Percentiles rank a stretch among this genome's conserved stretches.
Evolutionary conservation across 1,140 invertebrate genomes (phyloP).

Genomic region (Nautilus pompilius): DNA sequence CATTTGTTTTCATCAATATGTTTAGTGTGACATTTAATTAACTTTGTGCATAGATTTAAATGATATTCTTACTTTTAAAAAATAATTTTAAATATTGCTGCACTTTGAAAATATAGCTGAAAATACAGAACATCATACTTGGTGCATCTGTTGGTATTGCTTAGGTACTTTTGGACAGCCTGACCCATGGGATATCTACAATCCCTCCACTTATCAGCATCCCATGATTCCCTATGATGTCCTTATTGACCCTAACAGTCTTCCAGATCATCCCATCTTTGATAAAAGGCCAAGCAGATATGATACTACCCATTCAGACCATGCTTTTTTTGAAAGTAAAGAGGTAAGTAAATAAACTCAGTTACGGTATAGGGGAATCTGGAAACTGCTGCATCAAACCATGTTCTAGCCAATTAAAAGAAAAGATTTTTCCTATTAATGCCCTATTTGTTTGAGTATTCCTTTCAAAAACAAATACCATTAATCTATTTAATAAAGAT

Average conservation of each 20-base stretch:
- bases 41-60: neutral
- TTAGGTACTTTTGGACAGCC: slow-evolving; percentile 54
- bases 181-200: slow-evolving; percentile 52
- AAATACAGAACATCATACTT: neutral
- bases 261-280: slow-evolving; percentile 48
- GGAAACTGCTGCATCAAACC: slow-evolving; percentile 1
- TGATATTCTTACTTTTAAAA: neutral
- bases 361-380: slow-evolving; percentile 2
- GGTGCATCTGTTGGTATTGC: neutral
- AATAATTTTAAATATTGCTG: neutral
- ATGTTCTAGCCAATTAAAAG: neutral
- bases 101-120: neutral
- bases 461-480: no score
- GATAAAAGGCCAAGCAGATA: slow-evolving; percentile 33
- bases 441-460: no score
- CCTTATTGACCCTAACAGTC: slow-evolving; percentile 51
- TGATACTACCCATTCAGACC: slow-evolving; percentile 39
- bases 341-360: neutral
- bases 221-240: slow-evolving; percentile 57
- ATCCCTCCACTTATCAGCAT: slow-evolving; percentile 47
- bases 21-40: neutral
- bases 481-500: no score
- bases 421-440: no score
- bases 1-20: neutral
- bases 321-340: no score